phyloP scores from a whole-genome alignment of 2,113 vertebrate genomes.

The Brienomyrus longianalis region DNA sequence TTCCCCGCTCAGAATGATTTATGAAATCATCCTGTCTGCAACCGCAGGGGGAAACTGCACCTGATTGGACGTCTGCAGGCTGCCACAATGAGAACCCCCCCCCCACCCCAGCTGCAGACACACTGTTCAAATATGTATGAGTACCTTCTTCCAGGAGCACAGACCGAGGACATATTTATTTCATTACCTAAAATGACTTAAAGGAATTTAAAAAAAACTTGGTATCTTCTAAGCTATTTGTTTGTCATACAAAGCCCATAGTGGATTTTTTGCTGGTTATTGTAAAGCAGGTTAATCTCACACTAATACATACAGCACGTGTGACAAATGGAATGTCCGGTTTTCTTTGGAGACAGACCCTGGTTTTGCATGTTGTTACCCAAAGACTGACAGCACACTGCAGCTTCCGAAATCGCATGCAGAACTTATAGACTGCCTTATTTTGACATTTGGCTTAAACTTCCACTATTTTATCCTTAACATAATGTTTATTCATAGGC shows the following conservation, averaged over 20 bases:
- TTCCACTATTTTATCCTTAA: background rate
- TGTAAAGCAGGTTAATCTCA: background rate
- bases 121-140: conserved; percentile 59
- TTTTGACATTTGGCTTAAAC: background rate
- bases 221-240: conserved; percentile 43
- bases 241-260: conserved; percentile 36
- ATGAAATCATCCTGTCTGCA: background rate
- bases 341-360: background rate
- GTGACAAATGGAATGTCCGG: background rate
- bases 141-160: conserved; percentile 40
- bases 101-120: conserved; percentile 45
- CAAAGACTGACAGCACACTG: background rate
- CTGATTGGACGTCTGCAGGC: conserved; percentile 46
- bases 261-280: conserved; percentile 23
- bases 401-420: background rate
- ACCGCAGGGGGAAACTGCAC: conserved; percentile 23
- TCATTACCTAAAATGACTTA: conserved; percentile 51
- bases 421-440: background rate
- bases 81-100: conserved; percentile 46
- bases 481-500: background rate
- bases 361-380: background rate
- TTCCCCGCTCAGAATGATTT: background rate
- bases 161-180: conserved; percentile 36
- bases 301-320: background rate
- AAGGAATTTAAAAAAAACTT: conserved; percentile 47